phyloP scores from a whole-genome alignment of 2,797 vertebrate species.

The Ciconia nigra region DNA sequence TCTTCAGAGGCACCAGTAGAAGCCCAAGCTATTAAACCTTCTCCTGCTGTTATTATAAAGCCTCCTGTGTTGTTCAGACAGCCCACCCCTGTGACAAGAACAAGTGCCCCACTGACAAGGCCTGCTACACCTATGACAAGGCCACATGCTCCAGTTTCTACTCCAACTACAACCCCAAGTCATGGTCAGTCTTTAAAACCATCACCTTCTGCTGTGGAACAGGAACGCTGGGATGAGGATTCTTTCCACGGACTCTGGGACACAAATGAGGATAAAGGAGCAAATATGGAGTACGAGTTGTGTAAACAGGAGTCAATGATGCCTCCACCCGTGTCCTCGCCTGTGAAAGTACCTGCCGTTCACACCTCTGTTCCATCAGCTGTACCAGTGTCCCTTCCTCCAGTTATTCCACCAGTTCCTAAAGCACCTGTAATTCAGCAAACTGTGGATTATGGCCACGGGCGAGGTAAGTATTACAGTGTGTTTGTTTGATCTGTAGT shows the following conservation, averaged over 20 bases:
- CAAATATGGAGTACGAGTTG: constrained; percentile 70
- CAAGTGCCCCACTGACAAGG: constrained; percentile 68
- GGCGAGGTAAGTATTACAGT: constrained; percentile 79
- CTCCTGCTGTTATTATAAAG: constrained; percentile 75
- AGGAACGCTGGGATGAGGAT: constrained; percentile 82
- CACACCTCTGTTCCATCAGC: constrained; percentile 65
- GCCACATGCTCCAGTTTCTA: constrained; percentile 69
- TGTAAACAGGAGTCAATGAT: constrained; percentile 65
- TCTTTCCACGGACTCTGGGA: constrained; percentile 85
- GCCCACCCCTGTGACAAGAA: constrained; percentile 71
- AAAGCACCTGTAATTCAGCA: constrained; percentile 84
- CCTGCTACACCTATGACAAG: constrained; percentile 69
- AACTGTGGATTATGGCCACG: constrained; percentile 91
- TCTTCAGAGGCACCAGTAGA: constrained; percentile 61
- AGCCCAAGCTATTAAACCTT: constrained; percentile 59
- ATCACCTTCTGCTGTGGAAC: constrained; percentile 68
- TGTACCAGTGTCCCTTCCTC: constrained; percentile 55
- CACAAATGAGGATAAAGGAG: constrained; percentile 77
- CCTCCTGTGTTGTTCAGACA: constrained; percentile 77
- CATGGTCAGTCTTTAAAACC: constrained; percentile 70
- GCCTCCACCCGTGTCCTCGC: constrained; percentile 45
- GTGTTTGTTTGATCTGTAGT: not conserved
- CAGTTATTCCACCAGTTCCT: constrained; percentile 72
- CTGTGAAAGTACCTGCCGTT: constrained; percentile 64
- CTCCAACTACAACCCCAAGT: constrained; percentile 61